These are phyloP conservation scores for Heterotis niloticus DNA, from an alignment of 2,113 vertebrate species.

Conservation along the genomic window DNA sequence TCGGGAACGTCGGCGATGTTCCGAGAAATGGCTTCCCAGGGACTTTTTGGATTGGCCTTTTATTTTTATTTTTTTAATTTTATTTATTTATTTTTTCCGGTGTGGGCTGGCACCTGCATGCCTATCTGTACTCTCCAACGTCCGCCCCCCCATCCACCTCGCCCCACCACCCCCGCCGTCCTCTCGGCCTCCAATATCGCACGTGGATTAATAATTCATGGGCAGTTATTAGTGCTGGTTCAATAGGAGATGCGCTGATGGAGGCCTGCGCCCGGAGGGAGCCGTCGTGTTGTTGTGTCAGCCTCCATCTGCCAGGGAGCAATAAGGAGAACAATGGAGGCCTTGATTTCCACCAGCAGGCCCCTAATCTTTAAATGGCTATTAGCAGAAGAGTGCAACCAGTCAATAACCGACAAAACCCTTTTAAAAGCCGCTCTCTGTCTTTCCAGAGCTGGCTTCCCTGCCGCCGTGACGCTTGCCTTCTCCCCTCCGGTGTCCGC, in stretches of 20 bases:
- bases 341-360: slow-evolving; percentile 81
- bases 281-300: slow-evolving; percentile 76
- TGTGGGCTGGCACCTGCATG: slow-evolving; percentile 66
- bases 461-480: slow-evolving; percentile 45
- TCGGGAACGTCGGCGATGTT: slow-evolving; percentile 73
- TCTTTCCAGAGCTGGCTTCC: slow-evolving; percentile 44
- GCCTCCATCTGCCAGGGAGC: slow-evolving; percentile 79
- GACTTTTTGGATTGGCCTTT: slow-evolving; percentile 67
- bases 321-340: slow-evolving; percentile 81
- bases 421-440: slow-evolving; percentile 71
- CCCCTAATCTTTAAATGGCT: slow-evolving; percentile 84
- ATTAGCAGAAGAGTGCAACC: slow-evolving; percentile 82
- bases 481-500: slow-evolving; percentile 30
- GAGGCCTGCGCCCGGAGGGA: slow-evolving; percentile 72
- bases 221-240: slow-evolving; percentile 76
- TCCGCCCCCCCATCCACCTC: slow-evolving; percentile 49
- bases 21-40: slow-evolving; percentile 73
- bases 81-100: neutral
- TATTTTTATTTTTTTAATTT: slow-evolving; percentile 37
- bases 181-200: slow-evolving; percentile 69
- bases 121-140: slow-evolving; percentile 52
- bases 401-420: slow-evolving; percentile 81
- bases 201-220: slow-evolving; percentile 77
- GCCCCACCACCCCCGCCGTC: slow-evolving; percentile 49
- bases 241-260: slow-evolving; percentile 79